Evolutionary conservation across 2,113 vertebrate genomes (phyloP).

Genomic region (Tursiops truncatus): DNA sequence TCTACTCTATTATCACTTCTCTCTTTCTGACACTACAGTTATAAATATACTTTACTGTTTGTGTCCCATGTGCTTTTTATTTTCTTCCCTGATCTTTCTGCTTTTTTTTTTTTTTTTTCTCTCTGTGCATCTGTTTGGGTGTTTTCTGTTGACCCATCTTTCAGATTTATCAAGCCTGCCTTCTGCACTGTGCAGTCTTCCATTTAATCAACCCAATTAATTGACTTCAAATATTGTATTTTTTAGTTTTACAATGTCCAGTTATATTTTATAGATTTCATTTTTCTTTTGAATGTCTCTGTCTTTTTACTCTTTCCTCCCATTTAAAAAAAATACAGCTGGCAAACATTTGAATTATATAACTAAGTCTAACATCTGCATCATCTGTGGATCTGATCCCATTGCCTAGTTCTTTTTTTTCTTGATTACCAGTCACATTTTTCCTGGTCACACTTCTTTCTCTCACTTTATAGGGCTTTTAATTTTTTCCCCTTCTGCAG

Average conservation of each 20-base stretch:
- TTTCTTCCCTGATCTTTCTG: background rate
- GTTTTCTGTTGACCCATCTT: background rate
- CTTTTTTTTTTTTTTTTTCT: background rate
- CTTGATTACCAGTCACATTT: background rate
- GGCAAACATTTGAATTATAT: background rate
- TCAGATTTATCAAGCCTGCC: background rate
- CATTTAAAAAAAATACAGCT: background rate
- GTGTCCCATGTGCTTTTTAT: background rate
- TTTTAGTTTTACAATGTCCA: background rate
- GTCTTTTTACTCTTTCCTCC: background rate
- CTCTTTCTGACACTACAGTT: background rate
- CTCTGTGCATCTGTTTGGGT: background rate
- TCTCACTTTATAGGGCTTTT: background rate
- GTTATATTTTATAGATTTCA: slow-evolving; percentile 7
- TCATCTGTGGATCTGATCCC: background rate
- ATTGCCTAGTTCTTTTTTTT: background rate
- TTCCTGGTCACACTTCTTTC: background rate
- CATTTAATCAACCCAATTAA: background rate
- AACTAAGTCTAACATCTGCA: background rate
- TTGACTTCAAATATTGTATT: background rate
- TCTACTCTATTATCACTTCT: background rate
- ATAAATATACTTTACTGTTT: background rate
- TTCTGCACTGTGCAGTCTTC: background rate
- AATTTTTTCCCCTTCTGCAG: background rate
- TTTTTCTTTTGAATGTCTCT: background rate